Percentiles rank a stretch among this genome's conserved stretches.
Evolutionary conservation across 2,797 vertebrate species (phyloP).

Genomic region (Limosa lapponica): DNA sequence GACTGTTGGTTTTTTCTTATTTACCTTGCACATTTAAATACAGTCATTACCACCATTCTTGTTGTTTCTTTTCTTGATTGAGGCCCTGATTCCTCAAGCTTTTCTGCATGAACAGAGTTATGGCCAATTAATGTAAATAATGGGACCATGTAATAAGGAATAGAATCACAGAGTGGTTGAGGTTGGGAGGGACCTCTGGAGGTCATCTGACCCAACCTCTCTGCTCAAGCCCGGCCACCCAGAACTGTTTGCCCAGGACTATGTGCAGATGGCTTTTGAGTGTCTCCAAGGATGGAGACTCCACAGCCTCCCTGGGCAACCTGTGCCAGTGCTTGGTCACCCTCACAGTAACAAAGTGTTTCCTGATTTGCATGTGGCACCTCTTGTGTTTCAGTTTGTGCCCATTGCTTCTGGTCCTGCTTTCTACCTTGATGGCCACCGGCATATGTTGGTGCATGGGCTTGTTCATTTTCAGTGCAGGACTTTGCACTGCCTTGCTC

Average conservation of each 20-base stretch:
- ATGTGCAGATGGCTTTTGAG: background rate
- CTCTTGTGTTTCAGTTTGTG: background rate
- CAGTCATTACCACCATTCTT: background rate
- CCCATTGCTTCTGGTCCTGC: background rate
- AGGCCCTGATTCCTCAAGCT: background rate
- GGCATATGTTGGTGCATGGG: background rate
- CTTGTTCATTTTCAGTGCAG: background rate
- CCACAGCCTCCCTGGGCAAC: background rate
- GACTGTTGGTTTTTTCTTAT: background rate
- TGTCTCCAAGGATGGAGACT: background rate
- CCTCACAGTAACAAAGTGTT: background rate
- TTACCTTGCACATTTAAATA: background rate
- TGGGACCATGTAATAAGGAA: background rate
- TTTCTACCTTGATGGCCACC: background rate
- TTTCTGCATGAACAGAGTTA: background rate
- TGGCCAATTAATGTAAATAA: background rate
- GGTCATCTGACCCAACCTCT: background rate
- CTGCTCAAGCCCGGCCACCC: background rate
- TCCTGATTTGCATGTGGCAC: background rate
- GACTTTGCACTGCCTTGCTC: background rate
- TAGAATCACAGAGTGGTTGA: background rate
- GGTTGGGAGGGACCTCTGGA: background rate
- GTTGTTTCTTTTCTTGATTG: background rate
- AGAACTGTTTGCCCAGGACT: background rate
- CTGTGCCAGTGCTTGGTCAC: background rate